Base-by-base conservation (phyloP, 1,140 invertebrate species). In the Ceratoteleas bidentatus region DNA sequence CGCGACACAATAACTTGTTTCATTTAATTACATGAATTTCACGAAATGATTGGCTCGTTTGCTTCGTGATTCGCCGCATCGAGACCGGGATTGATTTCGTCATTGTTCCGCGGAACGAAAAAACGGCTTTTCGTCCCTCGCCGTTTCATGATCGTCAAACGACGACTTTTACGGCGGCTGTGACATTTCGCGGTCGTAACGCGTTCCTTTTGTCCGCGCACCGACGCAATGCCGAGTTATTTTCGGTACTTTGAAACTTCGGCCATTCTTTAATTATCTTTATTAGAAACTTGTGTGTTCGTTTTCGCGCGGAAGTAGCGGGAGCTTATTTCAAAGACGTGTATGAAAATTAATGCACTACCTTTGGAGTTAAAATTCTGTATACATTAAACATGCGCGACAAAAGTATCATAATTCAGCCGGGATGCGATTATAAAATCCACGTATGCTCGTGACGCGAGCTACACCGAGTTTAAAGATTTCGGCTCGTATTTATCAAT, bases 11-110 rank as follows among this genome's bases (percentile, higher is more conserved):
- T 60, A 60, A 69, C 56, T 70, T 72, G 49, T 72, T 54, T 72
- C 53, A 62, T 72, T 72, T 62, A 72, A 62, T 72, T 61, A 72
- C 34, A n/a, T n/a, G n/a, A n/a, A n/a, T n/a, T n/a, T n/a, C n/a
- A n/a, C n/a, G 33, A 4, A 0, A 14, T 13, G 49, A 68, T 38
- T 36, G 13, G 32, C 9, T 57, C 57, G 49, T 54, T 72, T 43
- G 38, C 6, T 53, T 61, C 45, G 61, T 54, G 43, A 60, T 52
- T 24, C 32, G 14, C 16, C 15, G 6, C 10, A 16, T 15, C 14
- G n/a, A n/a, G n/a, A n/a, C n/a, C n/a, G n/a, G n/a, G n/a, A n/a
- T n/a, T n/a, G n/a, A n/a, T n/a, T n/a, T n/a, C n/a, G n/a, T n/a
- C n/a, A n/a, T n/a, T n/a, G n/a, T n/a, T n/a, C n/a, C n/a, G n/a